These are phyloP conservation scores for Synanceia verrucosa DNA, from an alignment of 2,797 vertebrate genomes.

Conservation along the genomic window DNA sequence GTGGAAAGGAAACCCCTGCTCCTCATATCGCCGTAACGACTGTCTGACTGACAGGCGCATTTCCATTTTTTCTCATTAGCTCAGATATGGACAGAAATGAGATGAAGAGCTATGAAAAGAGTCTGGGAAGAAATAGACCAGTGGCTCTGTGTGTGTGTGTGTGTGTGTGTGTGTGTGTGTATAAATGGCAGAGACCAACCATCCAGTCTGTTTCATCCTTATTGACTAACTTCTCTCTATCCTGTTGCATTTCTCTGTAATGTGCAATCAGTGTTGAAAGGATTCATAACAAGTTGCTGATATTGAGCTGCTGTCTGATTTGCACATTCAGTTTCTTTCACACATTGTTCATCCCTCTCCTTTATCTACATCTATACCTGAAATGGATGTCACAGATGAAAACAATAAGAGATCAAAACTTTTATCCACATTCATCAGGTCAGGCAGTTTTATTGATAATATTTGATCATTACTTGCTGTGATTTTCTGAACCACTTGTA, in stretches of 20 bases:
- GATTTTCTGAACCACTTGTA: not conserved
- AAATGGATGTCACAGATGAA: not conserved
- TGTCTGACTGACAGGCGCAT: conserved; percentile 58
- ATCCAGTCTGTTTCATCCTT: conserved; percentile 37
- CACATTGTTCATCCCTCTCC: not conserved
- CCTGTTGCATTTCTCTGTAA: conserved; percentile 59
- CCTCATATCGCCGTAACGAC: conserved; percentile 23
- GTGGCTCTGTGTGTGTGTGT: conserved; percentile 13
- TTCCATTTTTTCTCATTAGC: conserved; percentile 72
- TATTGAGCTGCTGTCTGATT: conserved; percentile 61
- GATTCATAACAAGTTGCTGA: conserved; percentile 55
- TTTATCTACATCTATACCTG: conserved; percentile 15
- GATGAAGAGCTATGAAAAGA: conserved; percentile 52
- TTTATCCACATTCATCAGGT: conserved; percentile 9
- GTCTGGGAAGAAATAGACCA: conserved; percentile 31
- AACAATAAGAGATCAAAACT: conserved; percentile 3
- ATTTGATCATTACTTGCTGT: conserved; percentile 4
- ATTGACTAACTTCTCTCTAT: conserved; percentile 45
- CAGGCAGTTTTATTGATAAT: not conserved
- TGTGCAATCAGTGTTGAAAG: conserved; percentile 56
- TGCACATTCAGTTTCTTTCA: conserved; percentile 52
- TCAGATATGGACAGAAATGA: conserved; percentile 55
- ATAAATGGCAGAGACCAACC: conserved; percentile 33
- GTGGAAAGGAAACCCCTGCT: conserved; percentile 38
- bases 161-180: conserved; percentile 35